phyloP scores from a whole-genome alignment of 2,797 vertebrate species.

The Triplophysa bombifrons region DNA sequence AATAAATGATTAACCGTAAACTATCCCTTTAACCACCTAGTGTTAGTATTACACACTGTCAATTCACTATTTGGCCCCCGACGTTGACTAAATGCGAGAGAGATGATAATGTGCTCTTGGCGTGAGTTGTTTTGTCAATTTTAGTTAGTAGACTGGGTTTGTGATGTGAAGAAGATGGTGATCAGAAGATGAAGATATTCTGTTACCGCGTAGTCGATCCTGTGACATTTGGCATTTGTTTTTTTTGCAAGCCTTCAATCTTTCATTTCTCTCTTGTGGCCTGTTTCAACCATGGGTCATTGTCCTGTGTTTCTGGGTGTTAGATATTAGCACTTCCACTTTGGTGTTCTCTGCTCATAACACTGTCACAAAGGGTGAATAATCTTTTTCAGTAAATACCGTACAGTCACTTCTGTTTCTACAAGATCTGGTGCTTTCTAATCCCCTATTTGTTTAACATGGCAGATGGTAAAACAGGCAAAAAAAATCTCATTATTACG shows the following conservation, averaged over 20 bases:
- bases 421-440: neutral
- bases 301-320: slow-evolving; percentile 54
- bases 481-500: too few species aligned
- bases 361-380: slow-evolving; percentile 23
- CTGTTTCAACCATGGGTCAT: slow-evolving; percentile 68
- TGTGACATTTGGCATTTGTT: slow-evolving; percentile 51
- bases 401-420: slow-evolving; percentile 14
- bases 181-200: too few species aligned
- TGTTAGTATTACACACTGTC: neutral
- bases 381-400: slow-evolving; percentile 9
- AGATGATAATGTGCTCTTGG: neutral
- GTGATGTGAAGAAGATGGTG: too few species aligned
- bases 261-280: slow-evolving; percentile 75
- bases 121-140: neutral
- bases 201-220: slow-evolving; percentile 43
- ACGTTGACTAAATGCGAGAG: neutral
- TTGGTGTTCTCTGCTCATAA: slow-evolving; percentile 8
- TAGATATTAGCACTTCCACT: slow-evolving; percentile 45
- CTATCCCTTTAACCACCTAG: neutral
- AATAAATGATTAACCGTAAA: too few species aligned
- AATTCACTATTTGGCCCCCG: neutral
- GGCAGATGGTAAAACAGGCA: too few species aligned
- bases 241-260: slow-evolving; percentile 63
- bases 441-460: too few species aligned
- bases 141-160: neutral